Base-by-base conservation (phyloP, 2,888 invertebrate genomes). In the Trichogramma dendrolimi region DNA sequence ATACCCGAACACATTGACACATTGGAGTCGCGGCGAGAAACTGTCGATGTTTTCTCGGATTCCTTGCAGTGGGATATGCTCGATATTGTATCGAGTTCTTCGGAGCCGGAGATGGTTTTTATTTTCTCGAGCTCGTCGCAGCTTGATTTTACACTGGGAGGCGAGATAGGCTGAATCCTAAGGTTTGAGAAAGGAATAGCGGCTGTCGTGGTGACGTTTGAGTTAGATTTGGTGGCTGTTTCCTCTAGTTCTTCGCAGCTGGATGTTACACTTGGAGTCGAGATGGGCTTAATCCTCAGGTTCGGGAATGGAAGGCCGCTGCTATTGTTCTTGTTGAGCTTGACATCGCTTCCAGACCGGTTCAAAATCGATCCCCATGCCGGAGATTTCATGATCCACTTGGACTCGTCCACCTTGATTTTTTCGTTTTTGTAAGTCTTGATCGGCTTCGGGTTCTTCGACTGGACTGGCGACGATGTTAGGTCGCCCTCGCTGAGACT, bases 1-100 rank as follows among this genome's bases (percentile, higher is more conserved):
- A 87, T 85, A 50, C 87, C 88, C 0, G 87, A 87, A 27, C 86
- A 83, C 4, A 85, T 72, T 0, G 88, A 88, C 51, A 82, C 79
- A 40, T 84, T 81, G 0, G 87, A 87, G 64, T 80, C 78, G 5
- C 84, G 82, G 68, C 1, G 71, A 70, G 1, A 27, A 2, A 27
- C 27, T 10, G 4, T 1, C 1, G 54, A 14, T 53, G 14, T 14
- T 14, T 27, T 27, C 27, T 27, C 27, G 27, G 27, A 27, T 27
- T 27, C 27, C 27, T 27, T 27, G 27, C 27, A 27, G 27, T 27
- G 27, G 27, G 27, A 27, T 27, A 27, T 27, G 27, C 27, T 27
- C 27, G 27, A 27, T 27, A 27, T 27, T 27, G 27, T 27, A 2
- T 27, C 27, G 27, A 27, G 27, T 2, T 27, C 27, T 27, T 27